Conservation (phyloP, 2,113 vertebrate genomes). For the Strix uralensis region DNA sequence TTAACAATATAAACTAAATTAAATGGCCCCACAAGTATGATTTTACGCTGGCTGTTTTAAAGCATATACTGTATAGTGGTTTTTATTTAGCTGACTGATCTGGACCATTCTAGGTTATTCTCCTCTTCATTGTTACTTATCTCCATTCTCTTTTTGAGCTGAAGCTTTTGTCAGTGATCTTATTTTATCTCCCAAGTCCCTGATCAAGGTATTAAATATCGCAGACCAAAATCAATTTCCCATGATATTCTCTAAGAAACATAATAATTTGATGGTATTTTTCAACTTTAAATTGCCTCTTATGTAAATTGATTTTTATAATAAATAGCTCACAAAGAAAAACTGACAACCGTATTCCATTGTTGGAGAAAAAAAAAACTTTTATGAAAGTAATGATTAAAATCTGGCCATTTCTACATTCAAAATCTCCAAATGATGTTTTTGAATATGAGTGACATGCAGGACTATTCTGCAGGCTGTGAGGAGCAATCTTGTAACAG, state of each 20-base stretch:
- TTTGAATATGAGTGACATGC: not conserved
- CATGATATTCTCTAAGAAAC: not conserved
- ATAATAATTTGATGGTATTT: not conserved
- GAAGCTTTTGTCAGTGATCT: not conserved
- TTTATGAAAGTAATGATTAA: not conserved
- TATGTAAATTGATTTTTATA: not conserved
- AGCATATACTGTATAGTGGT: not conserved
- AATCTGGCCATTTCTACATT: not conserved
- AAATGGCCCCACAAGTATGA: not conserved
- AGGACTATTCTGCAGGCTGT: not conserved
- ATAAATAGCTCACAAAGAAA: not conserved
- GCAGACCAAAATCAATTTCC: not conserved
- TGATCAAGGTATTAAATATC: not conserved
- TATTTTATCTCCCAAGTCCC: not conserved
- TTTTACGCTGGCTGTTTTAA: not conserved
- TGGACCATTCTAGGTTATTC: not conserved
- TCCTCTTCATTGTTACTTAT: not conserved
- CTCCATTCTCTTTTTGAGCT: not conserved
- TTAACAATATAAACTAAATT: not conserved
- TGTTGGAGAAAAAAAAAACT: not conserved
- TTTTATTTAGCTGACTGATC: not conserved
- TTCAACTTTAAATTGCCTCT: not conserved
- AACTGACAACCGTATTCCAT: not conserved
- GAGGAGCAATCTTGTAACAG: not conserved
- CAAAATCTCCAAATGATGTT: not conserved